Base-by-base conservation (phyloP, 2,797 vertebrate genomes). In the Delichon dasypus region DNA sequence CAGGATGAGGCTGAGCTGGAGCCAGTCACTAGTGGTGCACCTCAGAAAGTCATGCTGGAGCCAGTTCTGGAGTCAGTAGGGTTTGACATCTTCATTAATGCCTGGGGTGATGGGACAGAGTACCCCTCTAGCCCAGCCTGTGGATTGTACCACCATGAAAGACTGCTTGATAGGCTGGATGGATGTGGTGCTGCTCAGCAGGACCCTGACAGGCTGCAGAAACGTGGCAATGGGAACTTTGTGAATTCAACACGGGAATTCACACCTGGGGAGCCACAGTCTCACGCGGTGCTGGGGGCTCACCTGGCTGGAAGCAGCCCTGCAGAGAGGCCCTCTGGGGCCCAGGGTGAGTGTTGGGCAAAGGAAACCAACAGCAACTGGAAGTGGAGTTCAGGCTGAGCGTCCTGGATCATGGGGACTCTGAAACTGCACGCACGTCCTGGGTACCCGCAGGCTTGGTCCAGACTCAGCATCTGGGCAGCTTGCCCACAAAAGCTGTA, bases 351-450 rank as follows among this genome's bases (percentile, higher is more conserved):
- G 10, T 29, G 15, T 42, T n/a, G 53, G 57, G 70, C 66, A 64
- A 13, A 54, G 68, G 21, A 32, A 70, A 22, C 30, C 40, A 55
- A 0, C 27, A 64, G 68, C 27, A 19, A 2, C 71, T 32, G 14
- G 38, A 58, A 53, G 51, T 90, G 53, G 12, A 51, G 16, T 16
- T 64, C 21, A 44, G 61, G 29, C 19, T 6, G 6, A 0, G 7
- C 0, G 0, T 23, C 34, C 51, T 54, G 66, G 21, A 2, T 22
- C 11, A 1, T 5, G 7, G 62, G 30, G 12, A 19, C 53, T 1
- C 62, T 0, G 4, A 15, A 57, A 42, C 29, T 78, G 64, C 29
- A 5, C 9, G 57, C 0, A 0, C n/a, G 66, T 45, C 36, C 61
- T 64, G 55, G 10, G 18, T 45, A 30, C 34, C 44, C 50, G 3